Base-by-base conservation (phyloP, 2,113 vertebrate species). In the Menidia beryllina region DNA sequence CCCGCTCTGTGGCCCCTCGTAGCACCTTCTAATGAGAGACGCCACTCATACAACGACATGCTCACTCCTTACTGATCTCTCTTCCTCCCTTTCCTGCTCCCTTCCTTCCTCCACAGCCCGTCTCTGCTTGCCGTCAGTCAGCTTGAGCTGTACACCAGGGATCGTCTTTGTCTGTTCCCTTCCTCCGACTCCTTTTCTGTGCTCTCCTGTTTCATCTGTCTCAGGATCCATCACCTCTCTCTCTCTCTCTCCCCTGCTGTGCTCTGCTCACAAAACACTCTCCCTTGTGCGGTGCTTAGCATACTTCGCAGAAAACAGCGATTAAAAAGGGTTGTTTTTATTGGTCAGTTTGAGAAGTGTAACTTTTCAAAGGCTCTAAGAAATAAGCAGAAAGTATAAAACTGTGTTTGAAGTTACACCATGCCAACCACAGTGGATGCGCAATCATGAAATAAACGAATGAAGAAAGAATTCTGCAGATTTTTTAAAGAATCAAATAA, bases 21-120 rank as follows among this genome's bases (percentile, higher is more conserved):
- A 89, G 82, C 90, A 86, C 88, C 91, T 90, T 90, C 92, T 94
- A 94, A 94, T 94, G 91, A 93, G 90, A 93, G 88, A 91, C 82
- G 89, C 90, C 93, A 93, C 86, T 94, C 92, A 92, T 86, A 91
- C 63, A 56, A 66, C 17, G 72, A 83, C 70, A 24, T 19, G 74
- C 74, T 69, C 76, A 41, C 69, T 83, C 84, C 62, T 75, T 43
- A 38, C 63, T 60, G 68, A 79, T 86, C 82, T 91, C 86, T 73
- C 75, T 71, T 65, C 79, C 65, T 78, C 73, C 69, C 77, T 73
- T 54, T 72, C 79, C 71, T 72, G 47, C 58, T 75, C 66, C 71
- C 62, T 71, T 69, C 45, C 69, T 41, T 72, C 65, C 54, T 56
- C 45, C 26, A 19, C 65, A 58, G 34, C 63, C 43, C 6, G 56